Evolutionary conservation across 1,140 invertebrate species (phyloP), one percentile per base, ranked within the genome.

Genomic region (Melitaea cinxia): DNA sequence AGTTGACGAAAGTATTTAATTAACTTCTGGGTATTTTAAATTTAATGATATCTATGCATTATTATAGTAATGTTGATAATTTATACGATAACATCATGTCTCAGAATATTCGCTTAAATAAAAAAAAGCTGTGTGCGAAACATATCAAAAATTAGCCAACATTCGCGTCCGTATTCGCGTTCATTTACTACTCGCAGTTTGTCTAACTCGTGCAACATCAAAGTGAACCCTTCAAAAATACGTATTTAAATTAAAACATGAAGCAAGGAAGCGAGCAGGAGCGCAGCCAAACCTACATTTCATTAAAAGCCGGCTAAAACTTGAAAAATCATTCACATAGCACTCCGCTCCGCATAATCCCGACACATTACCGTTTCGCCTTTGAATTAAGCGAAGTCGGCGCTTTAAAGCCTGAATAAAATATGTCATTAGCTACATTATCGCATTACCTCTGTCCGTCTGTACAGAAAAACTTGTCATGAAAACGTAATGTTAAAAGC

Each of bases 361-460:
- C 69, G 42, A 68, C 75, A 72, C 75, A 77, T 77, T 77, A 77
- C 63, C 69, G 72, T 70, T 70, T 57, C 68, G 65, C 70, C 68
- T 75, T 59, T 64, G 72, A 70, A 73, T 74, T 69, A 68, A 75
- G 73, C 68, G 70, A 56, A 71, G 54, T 61, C 62, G 65, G 61
- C 72, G 77, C 76, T 83, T 77, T 76, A 75, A 77, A 81, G 64
- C 65, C 71, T 81, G 75, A 81, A 83, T 83, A 78, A 83, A 82
- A 85, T 77, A 84, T 80, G 71, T 85, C 77, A 81, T 84, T 87
- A 84, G 80, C 72, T 76, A 80, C 79, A 82, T 84, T 83, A 83
- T 78, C 73, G 70, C 74, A 74, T 77, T 77, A 77, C 70, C 72
- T 58, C 68, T 74, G 71, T 68, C 78, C 77, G 75, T 73, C 57